A percentile compares a stretch with the other conserved stretches of the same genome.
These are phyloP conservation scores for Gymnobelideus leadbeateri DNA, from an alignment of 2,113 vertebrate genomes.

Conservation along the genomic window DNA sequence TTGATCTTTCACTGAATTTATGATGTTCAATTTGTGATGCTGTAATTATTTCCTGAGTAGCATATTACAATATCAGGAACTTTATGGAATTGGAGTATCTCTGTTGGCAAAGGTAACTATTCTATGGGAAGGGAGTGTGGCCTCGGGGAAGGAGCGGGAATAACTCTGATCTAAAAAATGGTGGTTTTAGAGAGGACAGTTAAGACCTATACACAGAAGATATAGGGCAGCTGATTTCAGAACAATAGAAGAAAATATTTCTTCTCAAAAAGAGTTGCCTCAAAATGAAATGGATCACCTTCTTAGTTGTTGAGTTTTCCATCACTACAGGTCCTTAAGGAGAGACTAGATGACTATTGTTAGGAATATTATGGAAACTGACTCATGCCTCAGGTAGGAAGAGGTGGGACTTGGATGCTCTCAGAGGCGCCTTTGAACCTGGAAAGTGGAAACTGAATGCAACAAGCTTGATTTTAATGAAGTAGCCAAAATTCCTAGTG, in stretches of 20 bases:
- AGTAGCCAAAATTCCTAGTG: too few relatives aligned
- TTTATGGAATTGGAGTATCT: background rate
- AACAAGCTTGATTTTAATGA: background rate
- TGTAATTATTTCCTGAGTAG: slow-evolving; percentile 6
- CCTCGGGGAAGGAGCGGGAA: background rate
- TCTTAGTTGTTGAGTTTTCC: too few relatives aligned
- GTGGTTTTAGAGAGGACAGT: background rate
- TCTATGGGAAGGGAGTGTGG: background rate
- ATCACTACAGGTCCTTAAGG: too few relatives aligned
- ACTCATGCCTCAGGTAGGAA: background rate
- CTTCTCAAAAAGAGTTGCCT: background rate
- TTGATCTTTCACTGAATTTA: slow-evolving; percentile 37
- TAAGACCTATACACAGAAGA: too few relatives aligned
- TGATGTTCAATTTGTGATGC: slow-evolving; percentile 27
- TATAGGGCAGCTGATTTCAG: too few relatives aligned
- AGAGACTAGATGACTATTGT: background rate
- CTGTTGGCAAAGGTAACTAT: background rate
- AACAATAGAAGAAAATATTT: background rate
- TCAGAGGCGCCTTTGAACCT: background rate
- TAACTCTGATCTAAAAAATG: background rate
- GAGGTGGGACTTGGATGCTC: background rate
- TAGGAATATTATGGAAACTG: background rate
- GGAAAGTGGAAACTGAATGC: background rate
- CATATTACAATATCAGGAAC: background rate
- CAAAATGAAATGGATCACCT: too few relatives aligned